These are phyloP conservation scores for Ivindomyrus marchei DNA, from an alignment of 2,113 vertebrate genomes.

Conservation along the genomic window DNA sequence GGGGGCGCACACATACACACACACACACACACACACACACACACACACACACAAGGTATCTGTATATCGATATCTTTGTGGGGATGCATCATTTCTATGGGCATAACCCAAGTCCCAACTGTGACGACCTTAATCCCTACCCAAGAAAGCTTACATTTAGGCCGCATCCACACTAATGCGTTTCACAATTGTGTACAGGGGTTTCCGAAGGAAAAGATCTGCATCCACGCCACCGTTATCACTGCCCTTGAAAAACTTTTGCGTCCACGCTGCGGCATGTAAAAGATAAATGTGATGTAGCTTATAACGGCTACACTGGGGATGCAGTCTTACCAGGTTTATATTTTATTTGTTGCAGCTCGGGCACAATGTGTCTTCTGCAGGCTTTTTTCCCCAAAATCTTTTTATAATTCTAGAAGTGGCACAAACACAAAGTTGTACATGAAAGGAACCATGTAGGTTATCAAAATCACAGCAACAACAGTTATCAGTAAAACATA, in stretches of 20 bases:
- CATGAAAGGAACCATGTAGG: too few relatives aligned
- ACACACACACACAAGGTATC: background rate
- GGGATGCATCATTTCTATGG: background rate
- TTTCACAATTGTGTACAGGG: background rate
- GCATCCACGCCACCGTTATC: background rate
- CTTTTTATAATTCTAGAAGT: too few relatives aligned
- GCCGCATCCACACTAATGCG: background rate
- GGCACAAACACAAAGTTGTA: too few relatives aligned
- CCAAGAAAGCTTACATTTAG: background rate
- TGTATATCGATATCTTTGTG: background rate
- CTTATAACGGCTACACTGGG: background rate
- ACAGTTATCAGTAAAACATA: too few relatives aligned
- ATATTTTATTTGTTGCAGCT: too few relatives aligned
- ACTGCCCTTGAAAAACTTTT: background rate
- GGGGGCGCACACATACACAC: background rate
- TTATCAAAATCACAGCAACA: too few relatives aligned
- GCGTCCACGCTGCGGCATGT: background rate
- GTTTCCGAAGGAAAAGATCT: background rate
- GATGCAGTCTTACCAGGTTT: too few relatives aligned
- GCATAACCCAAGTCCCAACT: background rate
- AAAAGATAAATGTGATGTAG: background rate
- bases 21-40: too few relatives aligned
- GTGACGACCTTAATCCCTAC: background rate
- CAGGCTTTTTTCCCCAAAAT: too few relatives aligned
- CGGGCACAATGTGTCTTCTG: too few relatives aligned